Percentiles rank a stretch among this genome's conserved stretches.
Evolutionary conservation across 2,888 invertebrate genomes (phyloP).

Genomic region (Papilio demoleus): DNA sequence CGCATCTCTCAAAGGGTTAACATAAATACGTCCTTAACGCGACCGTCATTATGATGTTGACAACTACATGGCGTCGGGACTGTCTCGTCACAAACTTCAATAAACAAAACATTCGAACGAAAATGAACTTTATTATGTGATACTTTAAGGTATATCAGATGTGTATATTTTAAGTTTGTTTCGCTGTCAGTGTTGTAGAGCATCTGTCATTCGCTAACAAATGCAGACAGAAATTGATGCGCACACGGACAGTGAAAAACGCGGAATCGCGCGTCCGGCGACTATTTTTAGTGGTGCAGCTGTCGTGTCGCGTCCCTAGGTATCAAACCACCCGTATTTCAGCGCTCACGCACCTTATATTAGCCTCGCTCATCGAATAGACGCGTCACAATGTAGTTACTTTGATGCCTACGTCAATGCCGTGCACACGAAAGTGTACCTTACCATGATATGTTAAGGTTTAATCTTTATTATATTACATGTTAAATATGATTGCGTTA

Average conservation of each 20-base stretch:
- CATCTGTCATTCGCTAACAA: constrained; percentile 82
- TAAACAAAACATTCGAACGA: constrained; percentile 39
- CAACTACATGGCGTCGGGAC: constrained; percentile 67
- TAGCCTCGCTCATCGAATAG: constrained; percentile 49
- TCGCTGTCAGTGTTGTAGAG: constrained; percentile 68
- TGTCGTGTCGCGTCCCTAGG: constrained; percentile 68
- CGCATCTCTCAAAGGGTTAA: constrained; percentile 67
- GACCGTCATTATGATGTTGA: constrained; percentile 72
- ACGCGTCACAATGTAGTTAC: constrained; percentile 40
- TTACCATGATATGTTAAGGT: background rate
- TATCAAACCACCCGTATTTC: constrained; percentile 61
- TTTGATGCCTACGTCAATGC: constrained; percentile 41
- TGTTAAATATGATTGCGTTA: constrained; percentile 10
- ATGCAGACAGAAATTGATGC: constrained; percentile 81
- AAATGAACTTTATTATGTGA: constrained; percentile 50
- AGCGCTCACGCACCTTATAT: constrained; percentile 51
- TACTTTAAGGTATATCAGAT: constrained; percentile 45
- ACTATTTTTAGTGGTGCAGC: constrained; percentile 75
- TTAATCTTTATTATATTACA: background rate
- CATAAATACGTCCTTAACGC: constrained; percentile 69
- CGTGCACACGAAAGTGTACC: background rate
- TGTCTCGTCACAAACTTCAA: constrained; percentile 49
- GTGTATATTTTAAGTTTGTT: constrained; percentile 44
- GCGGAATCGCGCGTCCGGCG: constrained; percentile 75
- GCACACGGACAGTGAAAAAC: constrained; percentile 81